Base-by-base conservation (phyloP, 2,888 invertebrate genomes). In the Zonitis immaculata region DNA sequence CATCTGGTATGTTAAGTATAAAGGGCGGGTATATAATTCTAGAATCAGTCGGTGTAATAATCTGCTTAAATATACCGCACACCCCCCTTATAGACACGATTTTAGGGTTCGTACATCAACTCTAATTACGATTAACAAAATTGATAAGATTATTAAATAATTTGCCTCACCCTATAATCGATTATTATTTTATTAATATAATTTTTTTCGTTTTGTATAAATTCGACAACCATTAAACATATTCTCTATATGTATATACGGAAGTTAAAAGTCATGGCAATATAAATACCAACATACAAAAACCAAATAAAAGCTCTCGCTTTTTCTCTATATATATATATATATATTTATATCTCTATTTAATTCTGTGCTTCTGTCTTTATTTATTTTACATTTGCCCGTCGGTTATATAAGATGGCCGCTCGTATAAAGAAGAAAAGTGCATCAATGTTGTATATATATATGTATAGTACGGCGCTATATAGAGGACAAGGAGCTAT, bases 401-500 rank as follows among this genome's bases (percentile, higher is more conserved):
- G n/a, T n/a, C n/a, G n/a, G n/a, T n/a, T n/a, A n/a, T n/a, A n/a
- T n/a, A n/a, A n/a, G n/a, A n/a, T n/a, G n/a, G n/a, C n/a, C n/a
- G n/a, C n/a, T n/a, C n/a, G n/a, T n/a, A n/a, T n/a, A n/a, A n/a
- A n/a, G n/a, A n/a, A n/a, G n/a, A 71, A 71, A 71, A 70, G 67
- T 70, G 71, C 69, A 71, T 68, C 71, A 66, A 61, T 57, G 68
- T 67, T 62, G 68, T 66, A 66, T 60, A 64, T 66, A 66, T 60
- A 64, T 64, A 63, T 62, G 62, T 64, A 66, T 68, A 39, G 20
- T 20, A n/a, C 39, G 60, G n/a, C n/a, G n/a, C n/a, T n/a, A n/a
- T n/a, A n/a, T n/a, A 72, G 72, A 71, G 71, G 71, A 70, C 70
- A 67, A 70, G 66, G 58, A 67, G 70, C 69, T 64, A 69, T n/a